A percentile compares a stretch with the other conserved stretches of the same genome.
Conservation (phyloP, 2,113 vertebrate genomes). For the Casuarius casuarius region DNA sequence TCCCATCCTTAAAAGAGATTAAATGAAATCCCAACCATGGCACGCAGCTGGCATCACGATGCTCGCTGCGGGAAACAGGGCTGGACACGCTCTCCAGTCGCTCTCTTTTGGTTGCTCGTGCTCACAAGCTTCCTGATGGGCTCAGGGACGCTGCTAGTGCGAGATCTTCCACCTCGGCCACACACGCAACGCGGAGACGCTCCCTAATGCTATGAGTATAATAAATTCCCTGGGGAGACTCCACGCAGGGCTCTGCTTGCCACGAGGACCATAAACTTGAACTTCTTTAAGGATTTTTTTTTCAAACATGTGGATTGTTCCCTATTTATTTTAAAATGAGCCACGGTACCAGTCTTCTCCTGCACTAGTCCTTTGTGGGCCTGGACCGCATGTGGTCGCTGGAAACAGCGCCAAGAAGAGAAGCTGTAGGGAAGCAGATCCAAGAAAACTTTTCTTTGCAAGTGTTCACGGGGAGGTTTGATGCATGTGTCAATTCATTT, state of each 20-base stretch:
- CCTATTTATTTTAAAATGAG: not conserved
- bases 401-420: not conserved
- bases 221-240: not conserved
- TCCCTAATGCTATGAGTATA: not conserved
- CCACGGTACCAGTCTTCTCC: not conserved
- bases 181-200: not conserved
- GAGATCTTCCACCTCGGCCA: not conserved
- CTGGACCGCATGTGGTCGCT: accelerated
- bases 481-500: too few relatives aligned
- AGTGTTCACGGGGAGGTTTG: too few relatives aligned
- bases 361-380: not conserved
- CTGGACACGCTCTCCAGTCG: not conserved
- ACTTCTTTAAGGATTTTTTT: not conserved
- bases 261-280: not conserved
- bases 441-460: too few relatives aligned
- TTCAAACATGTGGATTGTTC: not conserved
- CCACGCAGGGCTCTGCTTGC: not conserved
- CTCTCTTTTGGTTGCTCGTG: not conserved
- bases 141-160: not conserved
- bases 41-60: not conserved
- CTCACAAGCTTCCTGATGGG: not conserved
- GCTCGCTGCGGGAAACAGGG: too few relatives aligned
- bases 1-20: not conserved
- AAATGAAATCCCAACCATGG: not conserved
- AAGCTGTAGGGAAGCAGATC: not conserved